Conservation (phyloP, 1,140 invertebrate species). For the Conopomorpha cramerella region DNA sequence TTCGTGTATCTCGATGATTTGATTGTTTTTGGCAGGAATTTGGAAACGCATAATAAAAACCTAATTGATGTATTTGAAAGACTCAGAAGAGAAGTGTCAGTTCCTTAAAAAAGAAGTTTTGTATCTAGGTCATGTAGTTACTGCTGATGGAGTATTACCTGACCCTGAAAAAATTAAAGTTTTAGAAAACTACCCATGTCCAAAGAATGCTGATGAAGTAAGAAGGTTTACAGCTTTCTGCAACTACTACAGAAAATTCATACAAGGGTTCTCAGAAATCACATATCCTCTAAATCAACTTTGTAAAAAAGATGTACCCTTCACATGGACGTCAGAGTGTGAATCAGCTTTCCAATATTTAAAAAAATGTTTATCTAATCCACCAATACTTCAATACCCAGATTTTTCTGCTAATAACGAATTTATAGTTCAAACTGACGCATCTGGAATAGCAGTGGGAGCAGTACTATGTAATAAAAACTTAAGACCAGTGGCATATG, state of each 20-base stretch:
- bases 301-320: neutral
- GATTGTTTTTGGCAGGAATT: neutral
- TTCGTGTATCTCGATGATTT: neutral
- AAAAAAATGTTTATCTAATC: neutral
- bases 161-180: neutral
- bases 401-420: neutral
- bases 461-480: constrained; percentile 7
- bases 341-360: neutral
- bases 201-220: neutral
- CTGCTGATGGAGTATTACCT: neutral
- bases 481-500: constrained; percentile 17
- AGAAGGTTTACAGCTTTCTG: neutral
- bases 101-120: constrained; percentile 7
- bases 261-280: neutral
- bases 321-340: neutral
- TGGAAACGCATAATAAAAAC: too few relatives aligned
- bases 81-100: constrained; percentile 5
- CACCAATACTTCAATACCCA: neutral
- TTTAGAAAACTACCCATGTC: neutral
- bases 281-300: neutral
- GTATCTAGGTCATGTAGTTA: constrained; percentile 6
- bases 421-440: neutral
- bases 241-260: neutral
- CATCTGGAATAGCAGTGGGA: neutral
- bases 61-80: constrained; percentile 1